Percentiles rank a stretch among this genome's conserved stretches.
phyloP scores from a whole-genome alignment of 2,113 vertebrate species.

The Cottus gobio region DNA sequence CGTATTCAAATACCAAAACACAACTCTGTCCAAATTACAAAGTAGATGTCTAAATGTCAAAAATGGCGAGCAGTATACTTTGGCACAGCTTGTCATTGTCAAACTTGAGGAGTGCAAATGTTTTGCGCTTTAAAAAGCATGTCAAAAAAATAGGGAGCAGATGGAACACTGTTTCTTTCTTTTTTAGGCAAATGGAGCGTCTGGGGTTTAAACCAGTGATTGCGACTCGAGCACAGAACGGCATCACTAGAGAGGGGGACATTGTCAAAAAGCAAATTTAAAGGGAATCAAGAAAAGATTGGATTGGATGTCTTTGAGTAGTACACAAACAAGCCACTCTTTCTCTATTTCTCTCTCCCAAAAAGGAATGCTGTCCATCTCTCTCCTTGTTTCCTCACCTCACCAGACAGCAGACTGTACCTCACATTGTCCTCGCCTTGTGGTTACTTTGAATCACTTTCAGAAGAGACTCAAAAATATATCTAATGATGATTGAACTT shows the following conservation, averaged over 20 bases:
- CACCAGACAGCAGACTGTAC: not conserved
- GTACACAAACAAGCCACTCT: constrained; percentile 15
- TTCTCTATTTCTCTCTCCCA: not conserved
- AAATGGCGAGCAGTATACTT: constrained; percentile 52
- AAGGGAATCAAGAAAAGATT: constrained; percentile 5
- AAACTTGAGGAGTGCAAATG: constrained; percentile 37
- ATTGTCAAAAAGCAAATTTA: not conserved
- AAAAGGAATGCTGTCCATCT: not conserved
- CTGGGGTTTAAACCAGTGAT: constrained; percentile 21
- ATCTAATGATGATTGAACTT: not conserved
- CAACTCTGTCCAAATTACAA: constrained; percentile 36
- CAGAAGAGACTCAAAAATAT: not conserved
- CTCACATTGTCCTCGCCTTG: too few species aligned
- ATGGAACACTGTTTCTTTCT: constrained; percentile 27
- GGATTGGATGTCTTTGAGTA: not conserved
- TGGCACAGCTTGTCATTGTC: constrained; percentile 40
- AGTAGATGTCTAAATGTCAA: constrained; percentile 55
- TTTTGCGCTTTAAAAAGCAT: constrained; percentile 34
- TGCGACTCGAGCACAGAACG: constrained; percentile 9
- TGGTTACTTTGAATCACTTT: not conserved
- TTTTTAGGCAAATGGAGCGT: constrained; percentile 20
- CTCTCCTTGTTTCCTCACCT: not conserved
- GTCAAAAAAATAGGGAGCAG: constrained; percentile 13
- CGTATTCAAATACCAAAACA: constrained; percentile 46
- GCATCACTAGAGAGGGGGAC: not conserved